phyloP scores from a whole-genome alignment of 2,797 vertebrate genomes.

The Myoxocephalus aenaeus region DNA sequence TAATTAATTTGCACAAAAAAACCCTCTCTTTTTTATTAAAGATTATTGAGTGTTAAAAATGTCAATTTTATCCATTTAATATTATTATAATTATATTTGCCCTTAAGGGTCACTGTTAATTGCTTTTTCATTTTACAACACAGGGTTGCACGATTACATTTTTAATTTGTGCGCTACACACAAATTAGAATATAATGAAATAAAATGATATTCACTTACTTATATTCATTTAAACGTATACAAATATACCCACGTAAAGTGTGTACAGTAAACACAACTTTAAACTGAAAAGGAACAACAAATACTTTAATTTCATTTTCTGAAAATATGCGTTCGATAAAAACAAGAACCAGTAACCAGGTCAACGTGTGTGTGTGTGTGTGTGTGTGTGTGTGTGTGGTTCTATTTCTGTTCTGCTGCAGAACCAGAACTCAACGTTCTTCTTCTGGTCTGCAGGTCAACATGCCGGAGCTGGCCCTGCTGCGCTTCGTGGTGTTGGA shows the following conservation, averaged over 20 bases:
- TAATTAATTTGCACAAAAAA: too few species aligned
- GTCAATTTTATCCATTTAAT: neutral
- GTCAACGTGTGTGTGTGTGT: neutral
- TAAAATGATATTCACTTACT: too few species aligned
- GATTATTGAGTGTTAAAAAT: neutral
- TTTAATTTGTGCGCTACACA: neutral
- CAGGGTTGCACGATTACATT: neutral
- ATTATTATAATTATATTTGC: neutral
- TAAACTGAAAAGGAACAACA: neutral
- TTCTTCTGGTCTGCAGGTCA: constrained; percentile 80
- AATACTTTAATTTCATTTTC: neutral
- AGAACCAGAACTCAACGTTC: neutral
- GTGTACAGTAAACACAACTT: neutral
- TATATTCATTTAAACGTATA: neutral
- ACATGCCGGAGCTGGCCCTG: constrained; percentile 95
- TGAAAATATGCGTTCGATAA: neutral
- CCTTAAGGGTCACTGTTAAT: neutral
- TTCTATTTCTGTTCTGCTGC: neutral
- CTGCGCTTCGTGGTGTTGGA: constrained; percentile 96
- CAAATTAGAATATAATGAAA: neutral
- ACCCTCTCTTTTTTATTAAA: too few species aligned
- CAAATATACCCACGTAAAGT: neutral
- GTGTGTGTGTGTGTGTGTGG: neutral
- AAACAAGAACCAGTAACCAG: neutral
- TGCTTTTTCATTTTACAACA: neutral